Conservation (phyloP, 2,113 vertebrate species). For the Hypomesus transpacificus region DNA sequence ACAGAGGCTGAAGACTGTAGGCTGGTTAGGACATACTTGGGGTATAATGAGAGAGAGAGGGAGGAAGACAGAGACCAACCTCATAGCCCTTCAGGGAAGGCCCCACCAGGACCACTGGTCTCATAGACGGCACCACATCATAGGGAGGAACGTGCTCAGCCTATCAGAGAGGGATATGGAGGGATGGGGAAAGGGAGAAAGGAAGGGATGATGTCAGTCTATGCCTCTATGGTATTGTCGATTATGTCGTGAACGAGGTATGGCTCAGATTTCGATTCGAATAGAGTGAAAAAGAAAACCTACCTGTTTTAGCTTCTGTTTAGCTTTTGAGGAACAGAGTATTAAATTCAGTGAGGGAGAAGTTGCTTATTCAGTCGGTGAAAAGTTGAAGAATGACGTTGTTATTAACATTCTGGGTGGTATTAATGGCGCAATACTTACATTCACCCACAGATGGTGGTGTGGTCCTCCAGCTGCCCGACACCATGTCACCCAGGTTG, state of each 20-base stretch:
- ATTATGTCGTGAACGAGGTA: neutral
- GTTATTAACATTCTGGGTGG: neutral
- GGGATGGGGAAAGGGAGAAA: neutral
- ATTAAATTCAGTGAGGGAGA: constrained; percentile 53
- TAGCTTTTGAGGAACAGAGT: constrained; percentile 83
- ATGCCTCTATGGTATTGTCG: neutral
- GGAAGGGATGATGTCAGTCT: neutral
- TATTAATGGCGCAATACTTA: constrained; percentile 53
- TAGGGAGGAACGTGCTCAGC: constrained; percentile 88
- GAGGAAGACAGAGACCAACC: constrained; percentile 65
- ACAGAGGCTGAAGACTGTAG: neutral
- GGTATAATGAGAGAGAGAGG: neutral
- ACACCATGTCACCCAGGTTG: constrained; percentile 85
- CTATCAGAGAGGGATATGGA: constrained; percentile 58
- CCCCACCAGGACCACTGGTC: constrained; percentile 93
- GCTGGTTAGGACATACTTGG: neutral
- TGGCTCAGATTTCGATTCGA: neutral
- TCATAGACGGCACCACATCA: constrained; percentile 95
- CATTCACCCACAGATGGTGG: constrained; percentile 84
- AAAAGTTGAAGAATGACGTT: constrained; percentile 9
- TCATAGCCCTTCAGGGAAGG: constrained; percentile 96
- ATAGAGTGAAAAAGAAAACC: constrained; percentile 40
- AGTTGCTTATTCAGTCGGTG: neutral
- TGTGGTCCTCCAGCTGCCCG: constrained; percentile 86
- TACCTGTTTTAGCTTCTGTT: constrained; percentile 98